Evolutionary conservation across 1,140 invertebrate genomes (phyloP).

Genomic region (Helicoverpa zea): DNA sequence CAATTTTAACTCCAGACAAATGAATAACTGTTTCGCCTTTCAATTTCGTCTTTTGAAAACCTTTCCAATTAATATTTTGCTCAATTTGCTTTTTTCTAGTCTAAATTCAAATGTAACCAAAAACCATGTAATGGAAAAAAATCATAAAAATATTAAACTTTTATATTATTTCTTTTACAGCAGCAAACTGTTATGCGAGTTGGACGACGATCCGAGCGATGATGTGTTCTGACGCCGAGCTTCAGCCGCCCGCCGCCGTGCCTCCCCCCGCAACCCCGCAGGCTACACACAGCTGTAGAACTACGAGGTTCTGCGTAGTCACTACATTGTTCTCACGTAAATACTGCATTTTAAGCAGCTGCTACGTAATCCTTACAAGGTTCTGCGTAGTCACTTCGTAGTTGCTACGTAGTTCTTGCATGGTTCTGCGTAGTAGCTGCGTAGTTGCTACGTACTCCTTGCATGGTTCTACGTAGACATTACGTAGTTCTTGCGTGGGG

Average conservation of each 20-base stretch:
- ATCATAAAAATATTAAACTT: background rate
- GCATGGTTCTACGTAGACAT: constrained; percentile 14
- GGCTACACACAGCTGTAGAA: constrained; percentile 77
- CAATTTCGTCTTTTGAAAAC: no score
- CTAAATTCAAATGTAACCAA: no score
- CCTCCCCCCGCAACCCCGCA: constrained; percentile 65
- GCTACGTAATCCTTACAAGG: background rate
- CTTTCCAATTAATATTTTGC: no score
- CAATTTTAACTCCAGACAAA: no score
- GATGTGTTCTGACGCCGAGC: constrained; percentile 85
- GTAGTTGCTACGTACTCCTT: constrained; percentile 72
- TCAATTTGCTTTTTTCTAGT: no score
- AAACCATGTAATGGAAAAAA: no score
- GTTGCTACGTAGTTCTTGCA: background rate
- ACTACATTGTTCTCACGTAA: constrained; percentile 28
- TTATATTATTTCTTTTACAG: constrained; percentile 62
- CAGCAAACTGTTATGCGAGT: constrained; percentile 81
- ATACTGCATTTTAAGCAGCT: background rate
- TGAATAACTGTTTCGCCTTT: no score
- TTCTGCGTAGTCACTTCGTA: background rate
- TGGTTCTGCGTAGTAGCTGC: background rate
- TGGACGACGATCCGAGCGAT: constrained; percentile 83
- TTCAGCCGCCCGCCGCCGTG: constrained; percentile 74
- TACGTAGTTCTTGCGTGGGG: background rate
- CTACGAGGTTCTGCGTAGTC: constrained; percentile 22